phyloP scores from a whole-genome alignment of 2,113 vertebrate genomes.

The Arenaria interpres region DNA sequence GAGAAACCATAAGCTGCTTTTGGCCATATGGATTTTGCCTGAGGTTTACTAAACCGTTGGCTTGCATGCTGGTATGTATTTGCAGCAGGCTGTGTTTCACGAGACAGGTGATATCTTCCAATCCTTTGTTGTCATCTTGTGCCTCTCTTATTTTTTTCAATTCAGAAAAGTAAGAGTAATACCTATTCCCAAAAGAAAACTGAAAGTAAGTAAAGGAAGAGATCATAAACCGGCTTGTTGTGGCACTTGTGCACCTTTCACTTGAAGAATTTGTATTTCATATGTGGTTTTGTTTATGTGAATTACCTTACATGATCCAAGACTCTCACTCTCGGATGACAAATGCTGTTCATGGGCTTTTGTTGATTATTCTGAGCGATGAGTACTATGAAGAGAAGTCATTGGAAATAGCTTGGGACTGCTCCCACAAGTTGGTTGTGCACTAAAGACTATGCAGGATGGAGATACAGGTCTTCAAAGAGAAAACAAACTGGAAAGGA shows the following conservation, averaged over 20 bases:
- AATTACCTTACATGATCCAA: accelerated
- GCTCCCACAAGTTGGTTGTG: not conserved
- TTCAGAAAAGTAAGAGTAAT: not conserved
- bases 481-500: not conserved
- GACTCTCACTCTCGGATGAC: accelerated
- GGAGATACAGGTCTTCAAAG: not conserved
- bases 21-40: not conserved
- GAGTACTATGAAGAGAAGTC: not conserved
- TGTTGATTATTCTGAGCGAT: not conserved
- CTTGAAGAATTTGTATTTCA: not conserved
- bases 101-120: too few relatives aligned
- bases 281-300: accelerated
- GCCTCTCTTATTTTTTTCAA: not conserved
- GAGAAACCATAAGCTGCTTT: not conserved
- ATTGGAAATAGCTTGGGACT: not conserved
- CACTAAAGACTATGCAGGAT: too few relatives aligned
- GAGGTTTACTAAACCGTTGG: not conserved
- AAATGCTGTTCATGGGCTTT: not conserved
- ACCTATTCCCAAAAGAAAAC: not conserved
- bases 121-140: not conserved
- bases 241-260: not conserved
- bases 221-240: not conserved
- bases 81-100: accelerated
- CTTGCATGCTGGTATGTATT: not conserved
- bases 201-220: not conserved